Evolutionary conservation across 2,113 vertebrate genomes (phyloP).

Genomic region (Leptosomus discolor): DNA sequence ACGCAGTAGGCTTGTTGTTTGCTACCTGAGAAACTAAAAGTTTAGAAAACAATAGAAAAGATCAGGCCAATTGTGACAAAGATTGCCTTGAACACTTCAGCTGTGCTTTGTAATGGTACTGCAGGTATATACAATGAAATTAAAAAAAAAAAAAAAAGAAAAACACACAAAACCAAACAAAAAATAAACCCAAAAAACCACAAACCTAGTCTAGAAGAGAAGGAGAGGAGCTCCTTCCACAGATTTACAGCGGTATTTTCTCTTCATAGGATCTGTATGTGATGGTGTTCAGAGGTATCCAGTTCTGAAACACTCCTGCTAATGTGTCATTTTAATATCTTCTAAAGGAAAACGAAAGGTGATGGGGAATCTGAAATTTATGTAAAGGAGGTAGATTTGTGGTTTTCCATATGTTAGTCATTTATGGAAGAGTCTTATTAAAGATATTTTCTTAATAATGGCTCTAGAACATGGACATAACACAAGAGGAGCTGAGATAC

Average conservation of each 20-base stretch:
- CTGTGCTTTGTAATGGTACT: not conserved
- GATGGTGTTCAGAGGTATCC: not conserved
- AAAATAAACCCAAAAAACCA: rapidly evolving
- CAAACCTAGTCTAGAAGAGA: not conserved
- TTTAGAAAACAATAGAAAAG: not conserved
- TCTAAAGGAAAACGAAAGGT: not conserved
- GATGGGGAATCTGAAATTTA: not conserved
- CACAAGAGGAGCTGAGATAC: not conserved
- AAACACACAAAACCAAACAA: no score
- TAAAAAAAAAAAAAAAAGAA: not conserved
- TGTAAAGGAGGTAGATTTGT: not conserved
- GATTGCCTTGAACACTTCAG: not conserved
- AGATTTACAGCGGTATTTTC: not conserved
- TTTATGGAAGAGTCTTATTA: not conserved
- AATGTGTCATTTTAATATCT: not conserved
- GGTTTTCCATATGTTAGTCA: not conserved
- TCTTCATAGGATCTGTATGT: not conserved
- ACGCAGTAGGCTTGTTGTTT: not conserved
- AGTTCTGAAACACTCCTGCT: not conserved
- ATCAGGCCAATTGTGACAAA: not conserved
- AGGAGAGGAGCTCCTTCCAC: not conserved
- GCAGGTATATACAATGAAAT: not conserved
- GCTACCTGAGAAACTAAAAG: not conserved
- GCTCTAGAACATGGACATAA: not conserved
- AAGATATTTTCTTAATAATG: not conserved